Evolutionary conservation across 2,888 invertebrate species (phyloP), one percentile per base, ranked within the genome.

Genomic region (Ferdinandea cuprea): DNA sequence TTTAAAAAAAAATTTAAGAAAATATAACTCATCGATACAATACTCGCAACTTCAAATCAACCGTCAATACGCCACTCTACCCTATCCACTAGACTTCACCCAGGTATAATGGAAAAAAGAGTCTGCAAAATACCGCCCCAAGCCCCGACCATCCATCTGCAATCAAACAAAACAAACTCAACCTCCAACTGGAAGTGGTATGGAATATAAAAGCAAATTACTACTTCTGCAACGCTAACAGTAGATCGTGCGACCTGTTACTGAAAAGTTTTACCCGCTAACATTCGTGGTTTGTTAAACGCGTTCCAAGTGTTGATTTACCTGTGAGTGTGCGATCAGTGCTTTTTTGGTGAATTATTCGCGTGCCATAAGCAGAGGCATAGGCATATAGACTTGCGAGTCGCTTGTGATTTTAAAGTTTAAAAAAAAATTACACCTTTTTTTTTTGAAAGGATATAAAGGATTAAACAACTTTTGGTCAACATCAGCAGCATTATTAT

Each of bases 181-280:
- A 50, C 40, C 66, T 42, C 44, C 48, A 58, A 11, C 9, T 78
- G 66, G 63, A 78, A 68, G 83, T 78, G 83, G 72, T 15, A 63
- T 52, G 81, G 81, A 80, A 86, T 90, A 91, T 90, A 90, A 88
- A 90, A 90, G 89, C 89, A 86, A 86, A 87, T 86, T 86, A 86
- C 87, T 78, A 71, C 85, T 85, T 86, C 87, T 86, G 88, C 88
- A 87, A 86, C 87, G 87, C 85, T 86, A 88, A 88, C 89, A 90
- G 90, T 90, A 86, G 87, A 87, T 86, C 88, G 87, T 88, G 88
- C 87, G 88, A 88, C 69, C 83, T 81, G 79, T 79, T 85, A 66
- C 72, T 68, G 76, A 15, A 58, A 68, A 66, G 63, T 61, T 69
- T 63, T 44, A 48, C 30, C 37, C n/a, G 44, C 28, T 28, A 30